These are phyloP conservation scores for Fukomys damarensis DNA, from an alignment of 2,113 vertebrate genomes.

Conservation along the genomic window DNA sequence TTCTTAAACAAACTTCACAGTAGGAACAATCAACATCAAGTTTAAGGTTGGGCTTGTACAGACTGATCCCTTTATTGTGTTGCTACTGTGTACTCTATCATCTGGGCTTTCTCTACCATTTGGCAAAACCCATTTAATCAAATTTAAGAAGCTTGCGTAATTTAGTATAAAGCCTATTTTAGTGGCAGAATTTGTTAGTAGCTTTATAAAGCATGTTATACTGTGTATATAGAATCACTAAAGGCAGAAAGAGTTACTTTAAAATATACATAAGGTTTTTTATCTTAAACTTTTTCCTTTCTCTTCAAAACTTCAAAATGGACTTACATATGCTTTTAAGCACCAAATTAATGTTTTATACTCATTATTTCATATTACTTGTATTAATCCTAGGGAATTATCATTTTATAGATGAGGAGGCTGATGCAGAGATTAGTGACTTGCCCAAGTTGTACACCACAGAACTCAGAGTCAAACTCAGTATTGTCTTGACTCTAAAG, in stretches of 20 bases:
- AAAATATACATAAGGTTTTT: background rate
- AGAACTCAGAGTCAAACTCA: slow-evolving; percentile 4
- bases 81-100: background rate
- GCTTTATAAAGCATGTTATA: slow-evolving; percentile 17
- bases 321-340: background rate
- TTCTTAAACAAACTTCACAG: slow-evolving; percentile 8
- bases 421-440: background rate
- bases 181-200: slow-evolving; percentile 1
- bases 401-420: background rate
- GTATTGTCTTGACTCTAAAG: background rate
- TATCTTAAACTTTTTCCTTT: slow-evolving; percentile 19
- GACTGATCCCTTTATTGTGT: background rate
- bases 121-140: background rate
- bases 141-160: background rate
- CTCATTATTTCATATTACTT: background rate
- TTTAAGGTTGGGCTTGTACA: background rate
- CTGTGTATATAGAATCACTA: slow-evolving; percentile 28
- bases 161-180: background rate
- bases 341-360: background rate
- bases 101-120: background rate
- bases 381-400: background rate
- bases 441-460: background rate
- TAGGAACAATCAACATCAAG: background rate
- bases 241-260: background rate
- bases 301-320: background rate